These are phyloP conservation scores for Lysandra coridon DNA, from an alignment of 2,888 invertebrate species.

Conservation along the genomic window DNA sequence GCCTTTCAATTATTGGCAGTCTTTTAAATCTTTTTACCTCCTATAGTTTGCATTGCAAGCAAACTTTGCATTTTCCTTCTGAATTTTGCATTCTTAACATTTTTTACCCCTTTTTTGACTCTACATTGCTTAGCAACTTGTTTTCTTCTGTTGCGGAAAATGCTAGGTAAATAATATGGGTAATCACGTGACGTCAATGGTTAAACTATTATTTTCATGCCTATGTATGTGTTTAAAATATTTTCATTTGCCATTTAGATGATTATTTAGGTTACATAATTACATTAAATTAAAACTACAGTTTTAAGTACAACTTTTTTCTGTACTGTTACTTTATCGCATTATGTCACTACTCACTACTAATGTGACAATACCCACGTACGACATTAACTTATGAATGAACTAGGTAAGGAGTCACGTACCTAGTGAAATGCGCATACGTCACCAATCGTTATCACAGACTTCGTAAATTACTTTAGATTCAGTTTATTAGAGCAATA, in stretches of 20 bases:
- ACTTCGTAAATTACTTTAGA: neutral
- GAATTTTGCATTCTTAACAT: too few species aligned
- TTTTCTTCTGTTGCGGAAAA: neutral
- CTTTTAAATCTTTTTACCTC: conserved; percentile 27
- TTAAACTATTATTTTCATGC: neutral
- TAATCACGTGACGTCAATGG: conserved; percentile 7
- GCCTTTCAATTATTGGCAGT: conserved; percentile 41
- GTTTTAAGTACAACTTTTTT: too few species aligned
- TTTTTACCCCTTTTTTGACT: neutral
- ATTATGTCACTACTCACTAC: neutral
- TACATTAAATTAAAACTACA: too few species aligned
- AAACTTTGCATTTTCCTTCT: neutral
- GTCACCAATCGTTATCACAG: neutral
- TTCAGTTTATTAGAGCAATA: neutral
- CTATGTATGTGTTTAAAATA: neutral
- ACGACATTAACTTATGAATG: conserved; percentile 12
- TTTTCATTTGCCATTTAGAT: too few species aligned
- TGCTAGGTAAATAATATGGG: neutral
- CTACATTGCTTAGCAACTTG: neutral
- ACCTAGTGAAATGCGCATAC: neutral
- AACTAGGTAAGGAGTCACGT: conserved; percentile 1
- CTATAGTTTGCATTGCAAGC: neutral
- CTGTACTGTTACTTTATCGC: too few species aligned
- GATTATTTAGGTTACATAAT: too few species aligned
- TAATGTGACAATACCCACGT: neutral